phyloP scores from a whole-genome alignment of 2,113 vertebrate species.

The Bombycilla garrulus region DNA sequence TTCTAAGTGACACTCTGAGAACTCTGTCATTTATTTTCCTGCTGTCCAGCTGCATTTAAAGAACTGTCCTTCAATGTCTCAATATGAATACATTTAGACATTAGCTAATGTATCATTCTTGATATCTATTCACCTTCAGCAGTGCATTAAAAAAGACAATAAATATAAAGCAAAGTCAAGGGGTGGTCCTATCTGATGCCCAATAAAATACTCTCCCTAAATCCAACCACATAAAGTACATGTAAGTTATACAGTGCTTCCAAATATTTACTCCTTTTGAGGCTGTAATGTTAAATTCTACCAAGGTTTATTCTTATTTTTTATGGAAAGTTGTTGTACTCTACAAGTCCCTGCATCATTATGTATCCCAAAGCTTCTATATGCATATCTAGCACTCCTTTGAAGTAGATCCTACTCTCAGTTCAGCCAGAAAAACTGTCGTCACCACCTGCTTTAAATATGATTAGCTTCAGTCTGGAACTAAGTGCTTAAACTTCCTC shows the following conservation, averaged over 20 bases:
- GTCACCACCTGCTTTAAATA: not conserved
- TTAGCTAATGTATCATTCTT: conserved; percentile 59
- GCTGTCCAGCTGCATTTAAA: conserved; percentile 35
- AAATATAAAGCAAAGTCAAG: not conserved
- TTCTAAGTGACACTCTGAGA: conserved; percentile 36
- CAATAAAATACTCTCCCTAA: not conserved
- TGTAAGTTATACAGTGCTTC: not conserved
- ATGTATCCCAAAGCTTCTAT: not conserved
- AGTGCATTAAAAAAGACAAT: not conserved
- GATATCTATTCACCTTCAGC: conserved; percentile 54
- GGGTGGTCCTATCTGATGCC: not conserved
- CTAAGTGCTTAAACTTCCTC: not conserved
- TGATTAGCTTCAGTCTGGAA: not conserved
- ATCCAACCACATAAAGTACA: not conserved
- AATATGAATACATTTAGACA: conserved; percentile 23
- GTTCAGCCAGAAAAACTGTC: not conserved
- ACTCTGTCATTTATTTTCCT: conserved; percentile 58
- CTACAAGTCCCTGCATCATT: not conserved
- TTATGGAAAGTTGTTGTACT: not conserved
- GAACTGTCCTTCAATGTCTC: conserved; percentile 54
- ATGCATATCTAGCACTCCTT: not conserved
- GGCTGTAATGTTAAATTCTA: not conserved
- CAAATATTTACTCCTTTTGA: not conserved
- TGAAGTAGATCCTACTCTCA: not conserved
- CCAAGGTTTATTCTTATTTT: not conserved